Evolutionary conservation across 2,113 vertebrate genomes (phyloP).

Genomic region (Pomatorhinus ruficollis): DNA sequence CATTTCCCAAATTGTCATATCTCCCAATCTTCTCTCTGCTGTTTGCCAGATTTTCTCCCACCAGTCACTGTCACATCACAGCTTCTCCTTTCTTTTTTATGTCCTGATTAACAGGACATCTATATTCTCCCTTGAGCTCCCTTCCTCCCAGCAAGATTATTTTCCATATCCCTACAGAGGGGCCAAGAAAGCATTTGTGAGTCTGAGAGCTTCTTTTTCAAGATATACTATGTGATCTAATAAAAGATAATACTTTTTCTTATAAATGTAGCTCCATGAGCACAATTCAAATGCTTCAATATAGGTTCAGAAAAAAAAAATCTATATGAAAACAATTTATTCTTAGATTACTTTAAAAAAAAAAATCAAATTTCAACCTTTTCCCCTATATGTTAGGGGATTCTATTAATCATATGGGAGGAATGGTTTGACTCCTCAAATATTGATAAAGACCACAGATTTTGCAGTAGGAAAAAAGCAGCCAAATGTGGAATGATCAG

Average conservation of each 20-base stretch:
- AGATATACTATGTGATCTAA: neutral
- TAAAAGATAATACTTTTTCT: slow-evolving; percentile 24
- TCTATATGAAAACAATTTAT: neutral
- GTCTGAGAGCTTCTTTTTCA: slow-evolving; percentile 9
- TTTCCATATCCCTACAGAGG: slow-evolving; percentile 20
- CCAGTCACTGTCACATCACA: slow-evolving; percentile 61
- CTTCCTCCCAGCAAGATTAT: slow-evolving; percentile 44
- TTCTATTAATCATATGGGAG: neutral
- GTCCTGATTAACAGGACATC: slow-evolving; percentile 67
- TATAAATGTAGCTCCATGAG: neutral
- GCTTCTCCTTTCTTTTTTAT: slow-evolving; percentile 45
- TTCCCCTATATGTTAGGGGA: neutral
- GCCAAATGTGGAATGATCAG: neutral
- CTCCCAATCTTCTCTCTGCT: slow-evolving; percentile 18
- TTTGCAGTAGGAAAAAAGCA: neutral
- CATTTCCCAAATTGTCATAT: slow-evolving; percentile 10
- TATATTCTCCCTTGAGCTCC: slow-evolving; percentile 56
- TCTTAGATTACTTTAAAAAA: neutral
- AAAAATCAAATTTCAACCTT: neutral
- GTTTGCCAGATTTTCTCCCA: slow-evolving; percentile 49
- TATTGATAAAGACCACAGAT: neutral
- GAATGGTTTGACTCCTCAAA: neutral
- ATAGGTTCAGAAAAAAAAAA: neutral
- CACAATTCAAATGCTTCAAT: neutral
- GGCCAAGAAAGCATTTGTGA: slow-evolving; percentile 9